phyloP scores from a whole-genome alignment of 1,140 invertebrate species.

The Hylaeus anthracinus region DNA sequence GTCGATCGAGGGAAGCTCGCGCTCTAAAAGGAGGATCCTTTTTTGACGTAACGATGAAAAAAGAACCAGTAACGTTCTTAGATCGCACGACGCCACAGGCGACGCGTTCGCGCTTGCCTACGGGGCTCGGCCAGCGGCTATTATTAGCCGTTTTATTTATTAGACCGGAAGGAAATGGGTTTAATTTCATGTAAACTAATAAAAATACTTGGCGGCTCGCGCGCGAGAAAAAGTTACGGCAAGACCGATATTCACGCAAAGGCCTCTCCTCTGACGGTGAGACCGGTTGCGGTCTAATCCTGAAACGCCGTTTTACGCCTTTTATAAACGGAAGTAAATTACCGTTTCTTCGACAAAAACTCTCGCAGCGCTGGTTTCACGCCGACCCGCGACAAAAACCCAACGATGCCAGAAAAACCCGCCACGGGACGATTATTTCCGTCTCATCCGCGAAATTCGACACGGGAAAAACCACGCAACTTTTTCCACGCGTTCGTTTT shows the following conservation, averaged over 20 bases:
- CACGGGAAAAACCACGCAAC: not conserved
- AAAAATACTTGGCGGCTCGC: slow-evolving; percentile 50
- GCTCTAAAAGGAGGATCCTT: slow-evolving; percentile 44
- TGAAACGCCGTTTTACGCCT: slow-evolving; percentile 34
- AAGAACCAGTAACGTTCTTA: slow-evolving; percentile 47
- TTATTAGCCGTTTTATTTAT: slow-evolving; percentile 51
- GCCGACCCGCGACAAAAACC: not conserved
- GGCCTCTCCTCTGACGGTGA: slow-evolving; percentile 14
- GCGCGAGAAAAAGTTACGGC: slow-evolving; percentile 46
- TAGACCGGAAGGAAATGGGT: slow-evolving; percentile 50
- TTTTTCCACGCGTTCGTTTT: not conserved
- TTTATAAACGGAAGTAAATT: slow-evolving; percentile 38
- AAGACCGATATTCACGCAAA: slow-evolving; percentile 49
- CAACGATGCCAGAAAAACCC: not conserved
- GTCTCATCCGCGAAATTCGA: not conserved
- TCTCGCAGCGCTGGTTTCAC: not conserved
- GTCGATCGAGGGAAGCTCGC: slow-evolving; percentile 15
- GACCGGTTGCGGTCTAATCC: slow-evolving; percentile 37
- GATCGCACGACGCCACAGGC: not conserved
- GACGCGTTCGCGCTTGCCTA: slow-evolving; percentile 14
- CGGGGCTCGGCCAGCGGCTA: slow-evolving; percentile 14
- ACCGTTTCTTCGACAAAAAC: slow-evolving; percentile 35
- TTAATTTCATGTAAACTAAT: slow-evolving; percentile 55
- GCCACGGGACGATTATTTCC: not conserved
- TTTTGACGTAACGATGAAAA: slow-evolving; percentile 49